phyloP scores from a whole-genome alignment of 2,113 vertebrate genomes.

The Brachionichthys hirsutus region DNA sequence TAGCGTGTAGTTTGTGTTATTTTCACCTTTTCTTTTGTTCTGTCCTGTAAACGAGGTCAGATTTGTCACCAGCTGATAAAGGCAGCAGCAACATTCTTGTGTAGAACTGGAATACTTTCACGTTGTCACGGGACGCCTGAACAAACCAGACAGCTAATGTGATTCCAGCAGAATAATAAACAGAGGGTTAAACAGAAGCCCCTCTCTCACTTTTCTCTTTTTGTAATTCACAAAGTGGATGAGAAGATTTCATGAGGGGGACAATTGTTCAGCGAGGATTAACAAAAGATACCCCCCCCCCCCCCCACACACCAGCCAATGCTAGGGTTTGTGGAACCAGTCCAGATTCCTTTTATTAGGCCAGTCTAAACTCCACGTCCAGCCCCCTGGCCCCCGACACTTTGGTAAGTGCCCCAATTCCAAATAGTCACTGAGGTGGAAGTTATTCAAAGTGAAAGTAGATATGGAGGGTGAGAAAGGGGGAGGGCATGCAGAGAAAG shows the following conservation, averaged over 20 bases:
- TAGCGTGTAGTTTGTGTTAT: no score
- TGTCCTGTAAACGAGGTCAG: no score
- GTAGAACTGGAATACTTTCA: no score
- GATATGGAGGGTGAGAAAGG: conserved; percentile 29
- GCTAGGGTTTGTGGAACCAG: conserved; percentile 59
- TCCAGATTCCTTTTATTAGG: conserved; percentile 70
- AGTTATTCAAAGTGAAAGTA: conserved; percentile 69
- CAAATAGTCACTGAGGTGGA: conserved; percentile 73
- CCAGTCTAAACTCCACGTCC: conserved; percentile 22
- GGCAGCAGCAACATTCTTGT: no score
- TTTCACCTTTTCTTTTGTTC: no score
- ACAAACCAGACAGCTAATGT: no score
- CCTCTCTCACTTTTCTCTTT: conserved; percentile 1
- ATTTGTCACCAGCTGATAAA: no score
- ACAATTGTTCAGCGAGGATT: background rate
- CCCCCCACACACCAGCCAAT: conserved; percentile 8
- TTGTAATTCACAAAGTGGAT: conserved; percentile 12
- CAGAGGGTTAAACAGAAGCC: no score
- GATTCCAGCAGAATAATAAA: no score
- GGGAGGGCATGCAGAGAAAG: conserved; percentile 2
- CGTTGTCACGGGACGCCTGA: no score
- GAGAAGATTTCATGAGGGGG: conserved; percentile 5
- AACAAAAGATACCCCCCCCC: conserved; percentile 24
- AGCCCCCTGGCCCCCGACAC: conserved; percentile 51
- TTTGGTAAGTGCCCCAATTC: conserved; percentile 64